Percentiles rank a stretch among this genome's conserved stretches.
Conservation (phyloP, 2,888 invertebrate genomes). For the Drosophila lutescens region DNA sequence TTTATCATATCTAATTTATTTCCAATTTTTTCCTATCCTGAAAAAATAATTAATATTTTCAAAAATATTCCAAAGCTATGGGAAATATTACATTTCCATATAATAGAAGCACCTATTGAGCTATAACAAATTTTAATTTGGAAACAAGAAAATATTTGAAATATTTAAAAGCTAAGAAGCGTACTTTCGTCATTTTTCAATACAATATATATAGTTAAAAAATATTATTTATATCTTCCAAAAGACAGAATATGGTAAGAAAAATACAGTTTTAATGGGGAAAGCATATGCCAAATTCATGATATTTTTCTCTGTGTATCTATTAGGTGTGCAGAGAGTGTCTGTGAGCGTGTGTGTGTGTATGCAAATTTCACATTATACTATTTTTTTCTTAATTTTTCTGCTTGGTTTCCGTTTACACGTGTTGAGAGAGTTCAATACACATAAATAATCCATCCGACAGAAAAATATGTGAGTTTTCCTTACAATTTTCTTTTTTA, state of each 20-base stretch:
- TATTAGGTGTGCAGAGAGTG: slow-evolving; percentile 13
- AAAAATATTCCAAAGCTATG: background rate
- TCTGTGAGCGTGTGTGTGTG: slow-evolving; percentile 3
- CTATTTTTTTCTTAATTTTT: slow-evolving; percentile 29
- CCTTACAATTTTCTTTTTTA: slow-evolving; percentile 29
- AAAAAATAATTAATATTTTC: background rate
- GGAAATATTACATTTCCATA: too few relatives aligned
- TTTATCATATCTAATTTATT: background rate
- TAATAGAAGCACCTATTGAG: too few relatives aligned
- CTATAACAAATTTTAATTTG: background rate
- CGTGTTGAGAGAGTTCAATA: slow-evolving; percentile 25
- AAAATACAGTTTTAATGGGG: background rate
- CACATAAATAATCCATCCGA: slow-evolving; percentile 39
- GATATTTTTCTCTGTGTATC: slow-evolving; percentile 11
- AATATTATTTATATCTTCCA: background rate
- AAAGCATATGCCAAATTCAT: background rate
- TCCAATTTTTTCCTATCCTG: background rate
- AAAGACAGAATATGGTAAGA: background rate
- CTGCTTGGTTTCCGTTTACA: slow-evolving; percentile 15
- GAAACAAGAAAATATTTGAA: background rate
- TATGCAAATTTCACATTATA: slow-evolving; percentile 38
- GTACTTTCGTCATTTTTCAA: too few relatives aligned
- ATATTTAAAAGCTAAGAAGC: background rate
- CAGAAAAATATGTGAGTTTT: slow-evolving; percentile 31
- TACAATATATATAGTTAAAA: too few relatives aligned